These are phyloP conservation scores for Episyrphus balteatus DNA, from an alignment of 1,140 invertebrate genomes.

Conservation along the genomic window DNA sequence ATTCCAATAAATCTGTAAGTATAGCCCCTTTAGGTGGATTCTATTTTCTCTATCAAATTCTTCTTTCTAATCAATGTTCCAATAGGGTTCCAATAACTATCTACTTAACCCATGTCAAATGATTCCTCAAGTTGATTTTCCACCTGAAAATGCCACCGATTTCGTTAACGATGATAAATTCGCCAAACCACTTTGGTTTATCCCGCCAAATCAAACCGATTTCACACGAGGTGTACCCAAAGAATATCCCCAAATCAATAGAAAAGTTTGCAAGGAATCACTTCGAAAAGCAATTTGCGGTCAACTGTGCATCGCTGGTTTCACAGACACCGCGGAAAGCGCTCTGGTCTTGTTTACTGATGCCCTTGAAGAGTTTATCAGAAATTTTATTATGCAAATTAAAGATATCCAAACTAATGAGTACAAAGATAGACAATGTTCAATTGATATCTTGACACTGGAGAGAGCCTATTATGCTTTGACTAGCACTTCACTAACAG, in stretches of 20 bases:
- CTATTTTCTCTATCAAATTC: no score
- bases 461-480: conserved; percentile 23
- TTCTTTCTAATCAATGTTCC: no score
- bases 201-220: conserved; percentile 21
- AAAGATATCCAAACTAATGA: conserved; percentile 6
- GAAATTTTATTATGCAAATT: conserved; percentile 17
- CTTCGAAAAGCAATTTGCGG: conserved; percentile 31
- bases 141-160: conserved; percentile 31
- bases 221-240: conserved; percentile 26
- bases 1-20: conserved; percentile 32
- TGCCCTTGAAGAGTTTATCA: conserved; percentile 27
- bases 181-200: conserved; percentile 34
- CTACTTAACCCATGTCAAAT: conserved; percentile 33
- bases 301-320: conserved; percentile 26
- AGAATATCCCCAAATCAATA: conserved; percentile 19
- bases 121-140: conserved; percentile 34
- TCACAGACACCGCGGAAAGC: conserved; percentile 31
- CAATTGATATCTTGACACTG: conserved; percentile 13
- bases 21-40: no score
- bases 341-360: conserved; percentile 24
- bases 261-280: conserved; percentile 12
- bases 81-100: conserved; percentile 28
- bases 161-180: conserved; percentile 28
- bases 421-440: conserved; percentile 10
- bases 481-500: conserved; percentile 25